Evolutionary conservation across 2,888 invertebrate genomes (phyloP).

Genomic region (Molorchus minor): DNA sequence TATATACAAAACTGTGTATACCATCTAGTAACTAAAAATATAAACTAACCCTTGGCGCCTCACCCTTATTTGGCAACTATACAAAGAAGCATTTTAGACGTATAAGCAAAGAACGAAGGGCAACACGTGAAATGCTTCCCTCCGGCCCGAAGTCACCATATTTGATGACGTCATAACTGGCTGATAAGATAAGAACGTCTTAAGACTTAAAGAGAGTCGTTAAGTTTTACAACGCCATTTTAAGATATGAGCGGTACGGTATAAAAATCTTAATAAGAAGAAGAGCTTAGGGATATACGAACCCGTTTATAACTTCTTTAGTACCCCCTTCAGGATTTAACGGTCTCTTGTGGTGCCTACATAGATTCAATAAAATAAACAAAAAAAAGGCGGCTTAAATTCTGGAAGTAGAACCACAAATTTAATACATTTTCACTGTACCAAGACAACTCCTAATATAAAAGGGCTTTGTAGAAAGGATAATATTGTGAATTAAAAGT

Average conservation of each 20-base stretch:
- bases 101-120: constrained; percentile 7
- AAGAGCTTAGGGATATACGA: constrained; percentile 30
- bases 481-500: too few relatives aligned
- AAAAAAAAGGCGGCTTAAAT: too few relatives aligned
- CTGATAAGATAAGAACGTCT: constrained; percentile 62
- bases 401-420: too few relatives aligned
- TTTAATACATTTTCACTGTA: too few relatives aligned
- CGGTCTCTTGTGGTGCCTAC: background rate
- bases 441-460: too few relatives aligned
- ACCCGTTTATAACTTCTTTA: constrained; percentile 28
- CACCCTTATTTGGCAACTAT: too few relatives aligned
- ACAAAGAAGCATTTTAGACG: background rate
- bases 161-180: constrained; percentile 61
- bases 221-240: constrained; percentile 59
- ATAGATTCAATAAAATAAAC: constrained; percentile 13
- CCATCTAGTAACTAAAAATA: too few relatives aligned
- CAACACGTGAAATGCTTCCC: constrained; percentile 38
- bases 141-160: constrained; percentile 54
- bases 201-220: constrained; percentile 59
- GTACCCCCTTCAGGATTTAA: constrained; percentile 18
- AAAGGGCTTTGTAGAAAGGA: too few relatives aligned
- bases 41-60: too few relatives aligned
- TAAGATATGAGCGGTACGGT: constrained; percentile 45
- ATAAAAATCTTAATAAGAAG: constrained; percentile 48
- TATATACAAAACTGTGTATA: too few relatives aligned